Percentiles rank a stretch among this genome's conserved stretches.
Evolutionary conservation across 2,797 vertebrate genomes (phyloP).

Genomic region (Knipowitschia caucasica): DNA sequence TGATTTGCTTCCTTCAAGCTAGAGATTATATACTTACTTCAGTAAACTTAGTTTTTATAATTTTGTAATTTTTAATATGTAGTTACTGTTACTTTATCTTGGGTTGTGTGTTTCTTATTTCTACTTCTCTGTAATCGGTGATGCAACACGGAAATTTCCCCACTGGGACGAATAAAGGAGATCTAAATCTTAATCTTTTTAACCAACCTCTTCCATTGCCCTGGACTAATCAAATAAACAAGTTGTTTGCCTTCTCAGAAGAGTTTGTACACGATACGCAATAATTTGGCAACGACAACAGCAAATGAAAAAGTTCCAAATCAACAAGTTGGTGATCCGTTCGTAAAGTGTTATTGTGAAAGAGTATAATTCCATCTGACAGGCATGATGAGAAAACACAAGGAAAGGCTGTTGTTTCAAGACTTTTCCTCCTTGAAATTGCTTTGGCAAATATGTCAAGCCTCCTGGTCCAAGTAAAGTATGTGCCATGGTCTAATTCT

Average conservation of each 20-base stretch:
- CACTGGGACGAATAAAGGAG: too few species aligned
- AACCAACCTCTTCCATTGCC: too few species aligned
- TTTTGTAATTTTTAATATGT: too few species aligned
- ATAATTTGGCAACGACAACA: neutral
- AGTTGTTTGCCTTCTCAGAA: neutral
- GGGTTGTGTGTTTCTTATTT: too few species aligned
- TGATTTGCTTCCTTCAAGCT: too few species aligned
- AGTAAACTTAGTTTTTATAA: too few species aligned
- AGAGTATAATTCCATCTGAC: slow-evolving; percentile 3
- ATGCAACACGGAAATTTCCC: too few species aligned
- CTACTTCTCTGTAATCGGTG: too few species aligned
- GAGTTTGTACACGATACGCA: neutral
- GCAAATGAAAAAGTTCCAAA: neutral
- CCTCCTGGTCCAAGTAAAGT: slow-evolving; percentile 19
- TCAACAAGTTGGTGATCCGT: neutral
- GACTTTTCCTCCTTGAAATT: slow-evolving; percentile 6
- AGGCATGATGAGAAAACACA: slow-evolving; percentile 9
- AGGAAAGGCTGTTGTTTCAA: neutral
- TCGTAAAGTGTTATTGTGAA: neutral
- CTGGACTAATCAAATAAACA: too few species aligned
- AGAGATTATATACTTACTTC: too few species aligned
- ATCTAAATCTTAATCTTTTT: too few species aligned
- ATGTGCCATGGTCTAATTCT: slow-evolving; percentile 23
- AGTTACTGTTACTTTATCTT: too few species aligned
- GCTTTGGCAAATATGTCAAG: slow-evolving; percentile 9